These are phyloP conservation scores for Chelonoidis abingdonii DNA, from an alignment of 2,113 vertebrate genomes.

Conservation along the genomic window DNA sequence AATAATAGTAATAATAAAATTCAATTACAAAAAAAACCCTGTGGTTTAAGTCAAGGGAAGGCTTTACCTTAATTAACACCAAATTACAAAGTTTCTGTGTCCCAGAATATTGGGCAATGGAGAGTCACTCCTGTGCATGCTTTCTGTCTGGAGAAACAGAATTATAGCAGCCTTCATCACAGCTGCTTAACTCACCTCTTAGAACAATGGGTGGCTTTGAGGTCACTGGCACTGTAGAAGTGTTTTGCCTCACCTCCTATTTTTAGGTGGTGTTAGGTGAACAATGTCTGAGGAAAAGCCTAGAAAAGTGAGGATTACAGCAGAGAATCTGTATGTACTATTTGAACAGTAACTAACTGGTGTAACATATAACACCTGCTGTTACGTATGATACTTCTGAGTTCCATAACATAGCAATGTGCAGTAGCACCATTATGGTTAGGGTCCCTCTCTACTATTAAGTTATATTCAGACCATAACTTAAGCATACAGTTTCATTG, in stretches of 20 bases:
- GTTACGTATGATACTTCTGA: background rate
- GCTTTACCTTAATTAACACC: background rate
- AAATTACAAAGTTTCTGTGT: background rate
- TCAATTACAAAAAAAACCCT: background rate
- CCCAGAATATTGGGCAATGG: background rate
- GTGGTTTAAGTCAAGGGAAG: background rate
- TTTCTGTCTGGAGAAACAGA: background rate
- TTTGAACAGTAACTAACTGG: background rate
- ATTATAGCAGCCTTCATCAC: background rate
- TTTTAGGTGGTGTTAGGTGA: background rate
- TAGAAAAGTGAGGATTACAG: rapidly evolving
- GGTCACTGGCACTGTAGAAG: rapidly evolving
- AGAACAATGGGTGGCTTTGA: background rate
- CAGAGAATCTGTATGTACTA: background rate
- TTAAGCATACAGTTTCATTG: conserved; percentile 35
- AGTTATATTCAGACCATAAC: conserved; percentile 38
- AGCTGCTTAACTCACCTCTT: background rate
- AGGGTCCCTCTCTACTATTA: background rate
- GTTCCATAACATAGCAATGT: background rate
- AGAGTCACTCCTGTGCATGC: background rate
- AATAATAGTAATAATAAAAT: background rate
- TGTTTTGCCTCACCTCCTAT: background rate
- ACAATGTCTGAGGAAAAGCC: background rate
- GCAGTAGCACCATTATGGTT: background rate
- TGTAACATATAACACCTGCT: background rate